phyloP scores from a whole-genome alignment of 2,797 vertebrate species.

The Sebastes kiyomatsui region DNA sequence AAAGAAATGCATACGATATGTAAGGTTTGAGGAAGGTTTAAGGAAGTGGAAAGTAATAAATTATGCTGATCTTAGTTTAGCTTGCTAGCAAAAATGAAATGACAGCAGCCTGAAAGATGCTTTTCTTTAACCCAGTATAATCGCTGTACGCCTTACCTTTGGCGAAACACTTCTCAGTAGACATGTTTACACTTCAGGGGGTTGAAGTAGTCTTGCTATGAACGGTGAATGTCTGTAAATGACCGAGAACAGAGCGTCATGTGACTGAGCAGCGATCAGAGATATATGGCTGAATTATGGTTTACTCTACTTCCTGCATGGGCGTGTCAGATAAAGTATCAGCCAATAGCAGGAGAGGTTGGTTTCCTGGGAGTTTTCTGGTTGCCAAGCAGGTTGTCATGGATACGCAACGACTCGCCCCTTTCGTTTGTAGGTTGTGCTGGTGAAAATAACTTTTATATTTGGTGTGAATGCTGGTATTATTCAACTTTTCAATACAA shows the following conservation, averaged over 20 bases:
- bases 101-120: background rate
- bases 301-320: background rate
- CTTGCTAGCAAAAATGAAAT: background rate
- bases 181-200: slow-evolving; percentile 43
- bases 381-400: slow-evolving; percentile 34
- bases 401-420: slow-evolving; percentile 19
- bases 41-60: background rate
- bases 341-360: slow-evolving; percentile 25
- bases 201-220: rapidly evolving
- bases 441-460: too few species aligned
- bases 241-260: rapidly evolving
- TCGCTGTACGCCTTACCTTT: slow-evolving; percentile 68
- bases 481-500: too few species aligned
- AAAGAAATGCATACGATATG: background rate
- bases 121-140: background rate
- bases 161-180: slow-evolving; percentile 66
- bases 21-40: too few species aligned
- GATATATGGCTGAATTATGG: background rate
- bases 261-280: background rate
- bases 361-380: background rate
- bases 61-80: background rate
- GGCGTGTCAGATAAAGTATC: background rate
- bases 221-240: too few species aligned
- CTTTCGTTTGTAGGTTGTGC: background rate
- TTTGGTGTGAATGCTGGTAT: too few species aligned